Evolutionary conservation across 2,888 invertebrate genomes (phyloP).

Genomic region (Eupithecia subumbrata): DNA sequence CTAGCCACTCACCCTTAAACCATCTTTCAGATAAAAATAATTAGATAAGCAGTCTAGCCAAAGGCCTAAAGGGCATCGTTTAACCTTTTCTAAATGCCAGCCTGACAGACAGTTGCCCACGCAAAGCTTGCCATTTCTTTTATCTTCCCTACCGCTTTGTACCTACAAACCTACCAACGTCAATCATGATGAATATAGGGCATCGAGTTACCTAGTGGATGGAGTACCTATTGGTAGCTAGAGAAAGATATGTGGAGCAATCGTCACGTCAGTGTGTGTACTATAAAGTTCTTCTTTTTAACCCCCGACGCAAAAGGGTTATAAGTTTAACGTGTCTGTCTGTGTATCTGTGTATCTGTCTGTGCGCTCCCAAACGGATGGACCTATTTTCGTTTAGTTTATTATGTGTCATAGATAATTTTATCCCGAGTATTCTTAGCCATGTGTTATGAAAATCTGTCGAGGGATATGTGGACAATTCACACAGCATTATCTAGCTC

Average conservation of each 20-base stretch:
- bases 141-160: conserved; percentile 7
- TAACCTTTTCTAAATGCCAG: conserved; percentile 15
- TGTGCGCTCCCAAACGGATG: too few relatives aligned
- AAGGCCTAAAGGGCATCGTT: conserved; percentile 1
- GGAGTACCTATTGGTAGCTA: not conserved
- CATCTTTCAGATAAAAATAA: not conserved
- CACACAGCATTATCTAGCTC: too few relatives aligned
- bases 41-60: not conserved
- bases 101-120: conserved; percentile 3
- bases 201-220: not conserved
- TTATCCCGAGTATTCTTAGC: too few relatives aligned
- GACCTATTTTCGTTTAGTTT: too few relatives aligned
- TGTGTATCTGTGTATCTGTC: too few relatives aligned
- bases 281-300: too few relatives aligned
- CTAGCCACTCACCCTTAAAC: not conserved
- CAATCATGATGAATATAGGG: conserved; percentile 9
- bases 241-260: not conserved
- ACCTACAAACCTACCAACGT: not conserved
- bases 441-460: too few relatives aligned
- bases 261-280: not conserved
- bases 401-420: too few relatives aligned
- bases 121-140: conserved; percentile 4
- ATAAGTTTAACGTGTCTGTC: too few relatives aligned
- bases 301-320: too few relatives aligned
- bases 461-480: too few relatives aligned